A percentile compares a stretch with the other conserved stretches of the same genome.
These are phyloP conservation scores for Diorhabda elongata DNA, from an alignment of 1,140 invertebrate genomes.

Conservation along the genomic window DNA sequence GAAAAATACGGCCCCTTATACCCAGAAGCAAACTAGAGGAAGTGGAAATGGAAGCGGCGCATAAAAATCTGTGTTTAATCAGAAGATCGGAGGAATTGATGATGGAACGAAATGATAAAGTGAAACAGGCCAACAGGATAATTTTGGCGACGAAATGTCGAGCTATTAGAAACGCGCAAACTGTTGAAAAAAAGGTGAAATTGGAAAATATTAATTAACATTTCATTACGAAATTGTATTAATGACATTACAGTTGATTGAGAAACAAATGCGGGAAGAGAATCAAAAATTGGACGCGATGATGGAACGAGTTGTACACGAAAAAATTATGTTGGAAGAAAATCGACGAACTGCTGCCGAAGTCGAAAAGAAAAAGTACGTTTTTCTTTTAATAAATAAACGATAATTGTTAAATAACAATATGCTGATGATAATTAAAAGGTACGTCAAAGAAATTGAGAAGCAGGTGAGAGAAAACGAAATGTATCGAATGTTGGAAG, in stretches of 20 bases:
- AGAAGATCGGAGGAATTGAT: slow-evolving; percentile 40
- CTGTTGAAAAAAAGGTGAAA: slow-evolving; percentile 53
- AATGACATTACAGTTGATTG: slow-evolving; percentile 43
- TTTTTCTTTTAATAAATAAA: background rate
- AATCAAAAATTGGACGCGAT: slow-evolving; percentile 57
- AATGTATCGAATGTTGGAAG: slow-evolving; percentile 55
- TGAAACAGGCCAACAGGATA: slow-evolving; percentile 62
- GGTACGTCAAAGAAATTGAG: slow-evolving; percentile 48
- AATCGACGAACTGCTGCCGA: slow-evolving; percentile 43
- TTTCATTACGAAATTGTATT: background rate
- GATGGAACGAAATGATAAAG: slow-evolving; percentile 60
- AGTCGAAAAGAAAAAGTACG: slow-evolving; percentile 42
- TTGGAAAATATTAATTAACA: background rate
- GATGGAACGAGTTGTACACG: slow-evolving; percentile 58
- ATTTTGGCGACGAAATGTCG: slow-evolving; percentile 70
- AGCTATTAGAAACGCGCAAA: slow-evolving; percentile 69
- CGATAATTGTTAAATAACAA: too few relatives aligned
- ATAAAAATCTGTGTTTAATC: slow-evolving; percentile 38
- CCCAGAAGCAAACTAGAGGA: slow-evolving; percentile 28
- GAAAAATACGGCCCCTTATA: slow-evolving; percentile 22
- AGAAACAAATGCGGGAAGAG: slow-evolving; percentile 54
- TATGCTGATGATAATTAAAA: background rate
- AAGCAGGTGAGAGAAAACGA: slow-evolving; percentile 60
- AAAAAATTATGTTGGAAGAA: slow-evolving; percentile 46
- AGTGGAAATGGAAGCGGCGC: slow-evolving; percentile 36